phyloP scores from a whole-genome alignment of 1,140 invertebrate species.

The Acromyrmex heyeri region DNA sequence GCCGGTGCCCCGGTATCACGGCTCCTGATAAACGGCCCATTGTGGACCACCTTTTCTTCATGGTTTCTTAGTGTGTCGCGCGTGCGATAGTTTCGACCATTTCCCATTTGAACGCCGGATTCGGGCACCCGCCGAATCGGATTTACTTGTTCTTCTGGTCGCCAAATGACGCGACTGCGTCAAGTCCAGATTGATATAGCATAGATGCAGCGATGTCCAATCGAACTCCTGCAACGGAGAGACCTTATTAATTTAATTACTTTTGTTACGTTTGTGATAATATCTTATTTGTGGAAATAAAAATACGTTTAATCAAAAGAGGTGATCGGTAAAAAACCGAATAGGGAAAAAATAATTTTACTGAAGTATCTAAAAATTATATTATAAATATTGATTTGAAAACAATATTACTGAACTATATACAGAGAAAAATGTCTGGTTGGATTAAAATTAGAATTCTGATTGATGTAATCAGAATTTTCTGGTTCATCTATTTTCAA shows the following conservation, averaged over 20 bases:
- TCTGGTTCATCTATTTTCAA: too few relatives aligned
- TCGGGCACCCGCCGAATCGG: constrained; percentile 38
- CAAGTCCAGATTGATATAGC: background rate
- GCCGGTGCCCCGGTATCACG: constrained; percentile 66
- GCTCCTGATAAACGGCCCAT: constrained; percentile 81
- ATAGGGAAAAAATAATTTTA: too few relatives aligned
- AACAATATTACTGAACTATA: too few relatives aligned
- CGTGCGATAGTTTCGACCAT: constrained; percentile 46
- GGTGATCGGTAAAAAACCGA: too few relatives aligned
- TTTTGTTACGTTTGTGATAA: background rate
- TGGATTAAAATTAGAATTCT: too few relatives aligned
- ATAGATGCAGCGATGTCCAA: background rate
- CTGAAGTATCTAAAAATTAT: too few relatives aligned
- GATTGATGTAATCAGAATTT: too few relatives aligned
- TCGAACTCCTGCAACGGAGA: background rate
- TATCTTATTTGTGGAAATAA: background rate
- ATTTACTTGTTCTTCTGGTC: constrained; percentile 28
- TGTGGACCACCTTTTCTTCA: constrained; percentile 77
- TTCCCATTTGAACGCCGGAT: constrained; percentile 23
- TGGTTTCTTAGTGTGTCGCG: constrained; percentile 66
- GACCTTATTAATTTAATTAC: background rate
- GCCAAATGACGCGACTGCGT: constrained; percentile 3
- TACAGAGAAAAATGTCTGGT: too few relatives aligned
- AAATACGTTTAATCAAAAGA: background rate
- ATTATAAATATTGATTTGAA: too few relatives aligned